Evolutionary conservation across 2,888 invertebrate species (phyloP).

Genomic region (Polymixis lichenea): DNA sequence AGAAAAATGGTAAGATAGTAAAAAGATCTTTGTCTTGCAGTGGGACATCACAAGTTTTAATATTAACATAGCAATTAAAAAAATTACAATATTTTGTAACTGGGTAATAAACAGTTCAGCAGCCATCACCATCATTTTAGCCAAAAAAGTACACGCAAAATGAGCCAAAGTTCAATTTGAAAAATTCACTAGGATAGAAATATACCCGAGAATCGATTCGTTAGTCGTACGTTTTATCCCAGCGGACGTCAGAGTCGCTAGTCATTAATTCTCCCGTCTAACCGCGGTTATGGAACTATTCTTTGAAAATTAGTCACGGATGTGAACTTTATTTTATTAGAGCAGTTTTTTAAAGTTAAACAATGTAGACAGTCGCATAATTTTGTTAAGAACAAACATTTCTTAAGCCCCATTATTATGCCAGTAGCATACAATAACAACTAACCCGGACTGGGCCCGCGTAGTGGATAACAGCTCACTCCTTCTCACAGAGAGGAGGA

Average conservation of each 20-base stretch:
- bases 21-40: too few relatives aligned
- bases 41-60: too few relatives aligned
- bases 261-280: slow-evolving; percentile 19
- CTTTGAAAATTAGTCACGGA: slow-evolving; percentile 7
- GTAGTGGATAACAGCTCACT: too few relatives aligned
- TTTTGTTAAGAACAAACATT: neutral
- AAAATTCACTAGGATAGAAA: neutral
- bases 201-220: neutral
- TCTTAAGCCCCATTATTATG: neutral
- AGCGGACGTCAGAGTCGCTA: neutral
- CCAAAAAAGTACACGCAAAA: neutral
- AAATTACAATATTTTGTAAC: neutral
- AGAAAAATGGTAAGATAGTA: too few relatives aligned
- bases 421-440: neutral
- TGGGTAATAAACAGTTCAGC: neutral
- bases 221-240: slow-evolving; percentile 5
- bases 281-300: slow-evolving; percentile 27
- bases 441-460: too few relatives aligned
- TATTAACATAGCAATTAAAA: neutral
- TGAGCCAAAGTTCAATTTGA: neutral
- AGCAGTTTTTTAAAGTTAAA: neutral
- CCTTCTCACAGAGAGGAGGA: too few relatives aligned
- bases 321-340: neutral
- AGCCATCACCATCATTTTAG: neutral
- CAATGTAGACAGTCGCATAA: neutral